These are phyloP conservation scores for Adelges cooleyi DNA, from an alignment of 1,140 invertebrate genomes.

Conservation along the genomic window DNA sequence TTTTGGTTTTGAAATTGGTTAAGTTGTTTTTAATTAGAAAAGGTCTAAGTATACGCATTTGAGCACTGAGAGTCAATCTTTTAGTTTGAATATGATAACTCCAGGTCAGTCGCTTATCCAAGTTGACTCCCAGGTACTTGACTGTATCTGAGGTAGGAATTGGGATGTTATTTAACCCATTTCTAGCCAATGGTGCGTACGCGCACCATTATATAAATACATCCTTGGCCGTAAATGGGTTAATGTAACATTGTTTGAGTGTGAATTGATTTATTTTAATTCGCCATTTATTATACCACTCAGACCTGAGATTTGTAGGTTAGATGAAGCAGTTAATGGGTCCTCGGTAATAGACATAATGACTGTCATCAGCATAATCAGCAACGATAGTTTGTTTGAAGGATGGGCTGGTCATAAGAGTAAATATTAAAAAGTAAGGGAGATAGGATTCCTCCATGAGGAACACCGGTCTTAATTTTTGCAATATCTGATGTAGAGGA, in stretches of 20 bases:
- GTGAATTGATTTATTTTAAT: neutral
- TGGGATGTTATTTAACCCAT: too few relatives aligned
- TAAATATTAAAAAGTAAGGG: neutral
- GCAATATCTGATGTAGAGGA: neutral
- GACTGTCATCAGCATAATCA: neutral
- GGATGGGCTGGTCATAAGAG: neutral
- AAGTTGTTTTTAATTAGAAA: neutral
- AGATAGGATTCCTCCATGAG: neutral
- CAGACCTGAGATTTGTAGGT: neutral
- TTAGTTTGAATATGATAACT: neutral
- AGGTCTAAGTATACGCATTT: neutral
- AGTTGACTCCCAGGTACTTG: neutral
- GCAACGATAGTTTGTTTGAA: neutral
- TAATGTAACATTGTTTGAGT: neutral
- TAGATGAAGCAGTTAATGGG: neutral
- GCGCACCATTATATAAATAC: too few relatives aligned
- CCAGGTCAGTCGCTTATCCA: neutral
- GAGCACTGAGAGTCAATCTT: neutral
- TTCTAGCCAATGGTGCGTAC: too few relatives aligned
- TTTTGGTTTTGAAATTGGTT: conserved; percentile 33
- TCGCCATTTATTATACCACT: neutral
- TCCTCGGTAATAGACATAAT: neutral
- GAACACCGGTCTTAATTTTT: neutral
- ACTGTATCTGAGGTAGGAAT: neutral
- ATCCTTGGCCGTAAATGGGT: too few relatives aligned